Percentiles rank a stretch among this genome's conserved stretches.
Evolutionary conservation across 2,888 invertebrate genomes (phyloP).

Genomic region (Mythimna vitellina): DNA sequence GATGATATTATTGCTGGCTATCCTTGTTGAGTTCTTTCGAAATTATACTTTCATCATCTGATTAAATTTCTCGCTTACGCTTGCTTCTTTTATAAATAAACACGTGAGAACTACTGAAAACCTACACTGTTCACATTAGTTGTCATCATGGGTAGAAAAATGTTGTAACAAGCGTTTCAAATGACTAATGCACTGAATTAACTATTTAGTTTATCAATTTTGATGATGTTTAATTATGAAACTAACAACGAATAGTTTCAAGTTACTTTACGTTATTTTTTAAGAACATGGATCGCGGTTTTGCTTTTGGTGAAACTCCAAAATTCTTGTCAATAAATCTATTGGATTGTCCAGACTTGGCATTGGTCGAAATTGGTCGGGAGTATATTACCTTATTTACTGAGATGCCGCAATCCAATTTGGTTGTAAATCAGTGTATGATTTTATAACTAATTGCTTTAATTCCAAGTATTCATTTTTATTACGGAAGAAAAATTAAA

Average conservation of each 20-base stretch:
- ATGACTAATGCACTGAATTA: constrained; percentile 41
- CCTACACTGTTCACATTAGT: constrained; percentile 25
- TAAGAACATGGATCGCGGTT: not conserved
- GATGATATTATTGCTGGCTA: constrained; percentile 14
- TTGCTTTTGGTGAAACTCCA: constrained; percentile 29
- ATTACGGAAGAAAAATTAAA: constrained; percentile 11
- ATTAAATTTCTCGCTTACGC: not conserved
- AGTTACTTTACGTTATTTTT: not conserved
- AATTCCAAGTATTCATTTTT: constrained; percentile 2
- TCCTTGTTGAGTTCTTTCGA: not conserved
- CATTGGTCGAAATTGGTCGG: not conserved
- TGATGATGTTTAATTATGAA: constrained; percentile 29
- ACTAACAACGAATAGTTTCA: not conserved
- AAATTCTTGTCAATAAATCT: not conserved
- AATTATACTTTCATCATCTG: not conserved
- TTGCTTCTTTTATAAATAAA: constrained; percentile 12
- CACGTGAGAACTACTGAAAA: constrained; percentile 30
- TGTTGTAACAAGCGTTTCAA: constrained; percentile 24
- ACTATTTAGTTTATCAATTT: constrained; percentile 35
- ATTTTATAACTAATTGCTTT: not conserved
- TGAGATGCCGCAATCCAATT: not conserved
- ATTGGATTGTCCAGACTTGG: not conserved
- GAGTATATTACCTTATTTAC: not conserved
- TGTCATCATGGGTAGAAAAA: constrained; percentile 29
- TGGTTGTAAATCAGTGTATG: not conserved